These are phyloP conservation scores for Scomberomorus guttatus DNA, from an alignment of 2,797 vertebrate species.

Conservation along the genomic window DNA sequence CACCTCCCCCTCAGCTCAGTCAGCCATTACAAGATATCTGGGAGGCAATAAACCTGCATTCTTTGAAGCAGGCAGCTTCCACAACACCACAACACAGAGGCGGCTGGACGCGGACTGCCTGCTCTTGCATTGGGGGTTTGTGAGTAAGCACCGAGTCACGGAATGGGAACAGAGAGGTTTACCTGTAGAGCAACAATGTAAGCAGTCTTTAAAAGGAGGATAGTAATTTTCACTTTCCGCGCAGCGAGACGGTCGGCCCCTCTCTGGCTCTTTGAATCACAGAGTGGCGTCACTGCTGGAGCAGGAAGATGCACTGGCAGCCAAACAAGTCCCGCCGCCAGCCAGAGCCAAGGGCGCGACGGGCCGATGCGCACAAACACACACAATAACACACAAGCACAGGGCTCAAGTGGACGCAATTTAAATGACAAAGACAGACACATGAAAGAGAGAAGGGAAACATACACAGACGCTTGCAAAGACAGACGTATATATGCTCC, in stretches of 20 bases:
- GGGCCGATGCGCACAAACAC: not conserved
- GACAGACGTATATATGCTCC: not conserved
- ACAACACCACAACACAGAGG: conserved; percentile 37
- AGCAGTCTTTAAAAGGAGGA: conserved; percentile 57
- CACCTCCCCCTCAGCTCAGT: conserved; percentile 51
- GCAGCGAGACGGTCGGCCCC: conserved; percentile 37
- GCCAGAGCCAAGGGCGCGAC: conserved; percentile 14
- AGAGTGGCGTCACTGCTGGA: conserved; percentile 48
- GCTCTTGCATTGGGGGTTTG: conserved; percentile 35
- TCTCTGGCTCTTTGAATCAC: conserved; percentile 67
- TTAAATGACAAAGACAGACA: conserved; percentile 21
- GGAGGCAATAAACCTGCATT: conserved; percentile 57
- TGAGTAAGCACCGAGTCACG: conserved; percentile 74
- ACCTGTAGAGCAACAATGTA: conserved; percentile 69
- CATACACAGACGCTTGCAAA: not conserved
- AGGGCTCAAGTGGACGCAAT: conserved; percentile 13
- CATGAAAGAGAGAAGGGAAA: not conserved
- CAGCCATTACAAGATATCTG: conserved; percentile 64
- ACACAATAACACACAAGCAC: not conserved
- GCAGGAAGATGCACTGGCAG: conserved; percentile 39
- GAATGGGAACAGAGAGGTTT: conserved; percentile 53
- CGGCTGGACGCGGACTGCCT: conserved; percentile 19
- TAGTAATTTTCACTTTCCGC: conserved; percentile 78
- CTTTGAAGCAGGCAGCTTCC: conserved; percentile 42
- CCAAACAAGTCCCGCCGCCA: conserved; percentile 32